Percentiles rank a stretch among this genome's conserved stretches.
phyloP scores from a whole-genome alignment of 2,888 invertebrate genomes.

The Philaethria dido region DNA sequence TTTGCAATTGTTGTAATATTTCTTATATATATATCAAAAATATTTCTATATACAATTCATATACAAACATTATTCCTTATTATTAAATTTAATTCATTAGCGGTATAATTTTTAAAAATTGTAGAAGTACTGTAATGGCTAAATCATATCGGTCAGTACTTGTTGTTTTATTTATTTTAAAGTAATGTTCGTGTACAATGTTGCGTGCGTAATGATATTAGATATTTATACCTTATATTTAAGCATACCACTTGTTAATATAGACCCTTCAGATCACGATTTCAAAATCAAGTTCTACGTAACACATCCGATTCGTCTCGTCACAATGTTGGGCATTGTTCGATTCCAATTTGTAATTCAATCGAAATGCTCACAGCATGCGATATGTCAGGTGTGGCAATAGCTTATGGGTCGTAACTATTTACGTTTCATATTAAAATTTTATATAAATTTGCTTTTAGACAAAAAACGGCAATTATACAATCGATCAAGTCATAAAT shows the following conservation, averaged over 20 bases:
- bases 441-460: conserved; percentile 35
- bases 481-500: neutral
- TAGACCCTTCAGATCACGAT: conserved; percentile 41
- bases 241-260: conserved; percentile 16
- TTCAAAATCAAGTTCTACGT: conserved; percentile 54
- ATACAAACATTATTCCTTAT: neutral
- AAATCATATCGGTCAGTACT: too few species aligned
- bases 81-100: too few species aligned
- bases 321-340: conserved; percentile 60
- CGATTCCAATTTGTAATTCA: conserved; percentile 68
- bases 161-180: too few species aligned
- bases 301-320: conserved; percentile 59
- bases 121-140: too few species aligned
- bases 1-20: too few species aligned
- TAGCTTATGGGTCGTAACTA: conserved; percentile 53
- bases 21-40: too few species aligned
- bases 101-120: neutral
- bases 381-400: conserved; percentile 68
- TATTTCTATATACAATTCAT: too few species aligned
- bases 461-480: conserved; percentile 6
- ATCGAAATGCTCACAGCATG: conserved; percentile 68
- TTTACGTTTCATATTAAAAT: conserved; percentile 49
- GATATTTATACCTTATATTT: neutral
- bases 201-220: too few species aligned
- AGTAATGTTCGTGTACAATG: too few species aligned